Evolutionary conservation across 2,113 vertebrate species (phyloP), one percentile per base, ranked within the genome.

Genomic region (Tor tambroides): DNA sequence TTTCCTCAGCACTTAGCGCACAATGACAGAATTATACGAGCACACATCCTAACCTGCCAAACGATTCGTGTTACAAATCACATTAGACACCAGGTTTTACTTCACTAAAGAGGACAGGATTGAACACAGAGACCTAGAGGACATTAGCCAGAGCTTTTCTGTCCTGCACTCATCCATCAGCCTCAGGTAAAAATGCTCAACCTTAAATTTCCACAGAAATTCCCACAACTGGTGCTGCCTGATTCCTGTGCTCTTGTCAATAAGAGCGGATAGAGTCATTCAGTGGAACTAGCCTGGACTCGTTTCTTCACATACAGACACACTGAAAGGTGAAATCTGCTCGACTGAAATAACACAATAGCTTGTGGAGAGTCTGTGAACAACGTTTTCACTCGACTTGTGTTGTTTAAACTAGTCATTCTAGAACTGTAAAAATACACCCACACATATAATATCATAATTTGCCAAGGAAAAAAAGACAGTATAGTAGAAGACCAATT

Each of bases 1-100:
- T 72, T 85, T 30, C 71, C 46, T 32, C 72, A 85, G 72, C 72
- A 63, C 83, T 85, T 63, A 21, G n/a, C 8, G 17, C 59, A 81
- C 79, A 81, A 65, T 81, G 79, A 81, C 35, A 43, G 79, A 81
- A 81, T 81, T 81, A 65, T 65, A 81, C n/a, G 59, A n/a, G 26
- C 35, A 11, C 51, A 77, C 84, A 63, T 49, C 21, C 74, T 41
- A 75, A 85, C 76, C 28, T 61, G 43, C 54, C 80, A 78, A 83
- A 75, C 26, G 11, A 76, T 67, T 81, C 49, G 26, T 49, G 71
- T 23, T 54, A 81, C 51, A 80, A 84, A 86, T 71, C 54, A 74
- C 46, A 83, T 32, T 38, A 54, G 61, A 43, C 63, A 51, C 19
- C 21, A 41, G 59, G 38, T 46, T 81, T 81, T 46, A 65, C n/a